Conservation (phyloP, 2,113 vertebrate genomes). For the Pelusios castaneus region DNA sequence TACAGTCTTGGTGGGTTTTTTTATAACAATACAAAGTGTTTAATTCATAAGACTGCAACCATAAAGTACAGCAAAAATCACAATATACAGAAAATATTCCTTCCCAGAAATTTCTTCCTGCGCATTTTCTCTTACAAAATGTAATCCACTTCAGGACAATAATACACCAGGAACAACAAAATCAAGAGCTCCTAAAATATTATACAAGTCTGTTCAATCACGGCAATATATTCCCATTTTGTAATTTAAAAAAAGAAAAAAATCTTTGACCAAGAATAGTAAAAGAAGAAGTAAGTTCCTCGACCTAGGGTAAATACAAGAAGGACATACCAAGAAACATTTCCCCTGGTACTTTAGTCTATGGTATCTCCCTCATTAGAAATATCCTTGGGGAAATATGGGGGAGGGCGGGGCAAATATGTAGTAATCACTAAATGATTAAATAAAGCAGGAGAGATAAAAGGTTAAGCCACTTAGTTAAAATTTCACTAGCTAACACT, state of each 20-base stretch:
- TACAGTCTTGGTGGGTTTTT: background rate
- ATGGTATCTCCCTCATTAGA: background rate
- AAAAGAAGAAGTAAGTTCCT: background rate
- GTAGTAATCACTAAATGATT: background rate
- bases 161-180: background rate
- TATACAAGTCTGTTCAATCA: background rate
- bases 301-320: background rate
- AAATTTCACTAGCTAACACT: constrained; percentile 55
- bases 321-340: background rate
- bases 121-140: background rate
- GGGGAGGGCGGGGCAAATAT: background rate
- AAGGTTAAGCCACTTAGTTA: constrained; percentile 46
- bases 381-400: background rate
- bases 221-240: background rate
- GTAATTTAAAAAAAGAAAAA: background rate
- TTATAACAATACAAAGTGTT: background rate
- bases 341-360: background rate
- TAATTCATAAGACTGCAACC: background rate
- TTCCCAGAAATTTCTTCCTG: background rate
- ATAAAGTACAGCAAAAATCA: background rate
- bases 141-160: background rate
- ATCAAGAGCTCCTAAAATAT: background rate
- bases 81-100: background rate
- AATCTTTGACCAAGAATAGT: background rate
- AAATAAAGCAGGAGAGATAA: constrained; percentile 45